A percentile compares a stretch with the other conserved stretches of the same genome.
Conservation (phyloP, 1,140 invertebrate genomes). For the Panagrolaimus sp. region DNA sequence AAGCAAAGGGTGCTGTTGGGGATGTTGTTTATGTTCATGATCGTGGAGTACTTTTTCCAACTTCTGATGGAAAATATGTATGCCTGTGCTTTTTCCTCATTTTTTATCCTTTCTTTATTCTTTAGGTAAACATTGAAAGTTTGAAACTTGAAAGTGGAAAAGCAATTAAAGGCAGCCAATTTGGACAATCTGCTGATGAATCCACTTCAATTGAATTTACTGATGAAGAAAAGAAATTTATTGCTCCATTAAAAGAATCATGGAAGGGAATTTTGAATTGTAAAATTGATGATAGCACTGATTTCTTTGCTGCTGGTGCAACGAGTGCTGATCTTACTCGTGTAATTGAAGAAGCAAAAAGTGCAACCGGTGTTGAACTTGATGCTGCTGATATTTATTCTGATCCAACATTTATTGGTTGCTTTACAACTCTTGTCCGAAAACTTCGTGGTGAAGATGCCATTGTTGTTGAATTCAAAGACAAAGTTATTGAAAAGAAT, state of each 20-base stretch:
- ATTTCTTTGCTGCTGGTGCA: constrained; percentile 84
- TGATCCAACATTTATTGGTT: constrained; percentile 78
- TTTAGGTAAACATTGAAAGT: constrained; percentile 67
- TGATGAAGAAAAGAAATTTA: constrained; percentile 69
- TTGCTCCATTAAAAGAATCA: constrained; percentile 64
- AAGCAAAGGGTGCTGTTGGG: constrained; percentile 29
- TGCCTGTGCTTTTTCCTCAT: constrained; percentile 45
- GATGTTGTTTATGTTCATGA: constrained; percentile 35
- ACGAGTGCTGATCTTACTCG: constrained; percentile 87
- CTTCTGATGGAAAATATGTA: constrained; percentile 71
- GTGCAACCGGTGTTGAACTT: constrained; percentile 70
- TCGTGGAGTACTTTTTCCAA: constrained; percentile 67
- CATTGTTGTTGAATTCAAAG: constrained; percentile 38
- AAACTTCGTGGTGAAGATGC: constrained; percentile 65
- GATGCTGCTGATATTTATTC: constrained; percentile 83
- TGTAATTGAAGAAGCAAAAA: constrained; percentile 82
- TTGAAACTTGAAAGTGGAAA: constrained; percentile 68
- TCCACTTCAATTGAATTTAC: constrained; percentile 68
- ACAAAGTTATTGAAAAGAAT: constrained; percentile 45
- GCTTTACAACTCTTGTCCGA: constrained; percentile 67
- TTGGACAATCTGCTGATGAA: constrained; percentile 65
- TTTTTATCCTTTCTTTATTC: constrained; percentile 24
- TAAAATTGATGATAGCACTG: constrained; percentile 70
- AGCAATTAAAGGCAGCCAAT: constrained; percentile 76
- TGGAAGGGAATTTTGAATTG: constrained; percentile 80